phyloP scores from a whole-genome alignment of 2,888 invertebrate species.

The Diarsia brunnea region DNA sequence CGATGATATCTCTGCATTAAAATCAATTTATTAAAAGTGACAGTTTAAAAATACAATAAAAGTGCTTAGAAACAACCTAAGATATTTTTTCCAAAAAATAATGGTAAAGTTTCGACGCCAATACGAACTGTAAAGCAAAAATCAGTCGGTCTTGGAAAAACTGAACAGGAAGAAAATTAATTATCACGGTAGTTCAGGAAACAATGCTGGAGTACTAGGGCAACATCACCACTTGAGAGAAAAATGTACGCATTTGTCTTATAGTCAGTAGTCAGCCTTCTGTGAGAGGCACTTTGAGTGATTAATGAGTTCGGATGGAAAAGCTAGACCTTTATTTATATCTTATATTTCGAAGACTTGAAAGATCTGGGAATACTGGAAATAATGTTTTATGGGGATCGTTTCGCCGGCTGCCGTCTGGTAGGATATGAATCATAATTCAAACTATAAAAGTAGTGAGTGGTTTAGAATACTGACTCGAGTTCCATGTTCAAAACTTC shows the following conservation, averaged over 20 bases:
- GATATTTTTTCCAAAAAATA: not conserved
- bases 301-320: conserved; percentile 64
- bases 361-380: conserved; percentile 32
- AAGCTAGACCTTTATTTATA: conserved; percentile 60
- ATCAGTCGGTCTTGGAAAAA: conserved; percentile 41
- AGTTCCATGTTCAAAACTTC: not conserved
- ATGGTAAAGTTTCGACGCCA: not conserved
- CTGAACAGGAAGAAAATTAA: conserved; percentile 58
- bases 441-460: conserved; percentile 3
- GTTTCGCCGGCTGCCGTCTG: conserved; percentile 25
- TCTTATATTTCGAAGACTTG: conserved; percentile 45
- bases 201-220: conserved; percentile 54
- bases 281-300: conserved; percentile 62
- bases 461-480: not conserved
- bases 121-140: conserved; percentile 16
- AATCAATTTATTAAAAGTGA: not conserved
- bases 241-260: conserved; percentile 70
- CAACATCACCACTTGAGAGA: conserved; percentile 63
- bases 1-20: not conserved
- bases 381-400: conserved; percentile 50
- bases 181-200: conserved; percentile 52
- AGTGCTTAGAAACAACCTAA: not conserved
- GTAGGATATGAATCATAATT: conserved; percentile 29
- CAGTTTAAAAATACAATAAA: not conserved
- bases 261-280: conserved; percentile 42